phyloP scores from a whole-genome alignment of 2,113 vertebrate genomes.

The Tragelaphus strepsiceros region DNA sequence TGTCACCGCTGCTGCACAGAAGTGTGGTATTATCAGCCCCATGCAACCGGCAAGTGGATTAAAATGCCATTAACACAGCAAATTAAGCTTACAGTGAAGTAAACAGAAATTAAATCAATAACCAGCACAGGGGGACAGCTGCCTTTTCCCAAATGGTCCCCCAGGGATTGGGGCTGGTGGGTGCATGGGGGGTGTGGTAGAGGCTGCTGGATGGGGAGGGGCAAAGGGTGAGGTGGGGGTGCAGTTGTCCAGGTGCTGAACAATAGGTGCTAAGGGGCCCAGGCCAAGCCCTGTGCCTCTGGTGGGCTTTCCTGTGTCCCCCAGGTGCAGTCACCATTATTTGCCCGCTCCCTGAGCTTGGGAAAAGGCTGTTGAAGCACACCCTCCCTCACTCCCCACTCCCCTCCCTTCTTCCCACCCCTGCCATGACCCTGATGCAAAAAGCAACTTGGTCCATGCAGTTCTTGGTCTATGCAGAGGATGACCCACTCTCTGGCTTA shows the following conservation, averaged over 20 bases:
- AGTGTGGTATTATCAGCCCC: constrained; percentile 71
- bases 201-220: background rate
- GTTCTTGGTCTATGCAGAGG: background rate
- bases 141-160: constrained; percentile 47
- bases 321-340: fast-evolving
- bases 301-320: background rate
- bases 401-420: background rate
- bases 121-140: constrained; percentile 52
- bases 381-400: background rate
- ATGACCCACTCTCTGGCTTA: background rate
- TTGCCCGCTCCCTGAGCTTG: too few relatives aligned
- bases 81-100: constrained; percentile 78
- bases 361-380: background rate
- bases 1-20: constrained; percentile 60
- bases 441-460: background rate
- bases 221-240: fast-evolving
- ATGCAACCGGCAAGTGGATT: constrained; percentile 75
- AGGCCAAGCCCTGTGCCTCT: background rate
- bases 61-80: constrained; percentile 81
- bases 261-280: fast-evolving
- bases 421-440: background rate
- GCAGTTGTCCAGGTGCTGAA: background rate
- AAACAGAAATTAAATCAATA: constrained; percentile 81
- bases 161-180: background rate
- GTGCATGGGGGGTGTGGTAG: background rate